phyloP scores from a whole-genome alignment of 1,140 invertebrate genomes.

The Acyrthosiphon pisum region DNA sequence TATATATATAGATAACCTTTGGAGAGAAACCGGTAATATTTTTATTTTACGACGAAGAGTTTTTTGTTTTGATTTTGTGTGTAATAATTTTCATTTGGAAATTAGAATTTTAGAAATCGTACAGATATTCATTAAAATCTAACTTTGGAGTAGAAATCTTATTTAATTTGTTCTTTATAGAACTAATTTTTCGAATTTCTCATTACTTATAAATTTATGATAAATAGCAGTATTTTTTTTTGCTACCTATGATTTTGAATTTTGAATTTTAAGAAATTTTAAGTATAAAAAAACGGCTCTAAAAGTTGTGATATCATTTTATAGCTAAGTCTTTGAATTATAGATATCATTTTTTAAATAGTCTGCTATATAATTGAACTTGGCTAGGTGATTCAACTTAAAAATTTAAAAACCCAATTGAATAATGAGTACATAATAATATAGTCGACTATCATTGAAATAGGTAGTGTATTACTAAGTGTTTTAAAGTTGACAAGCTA shows the following conservation, averaged over 20 bases:
- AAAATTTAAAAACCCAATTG: too few species aligned
- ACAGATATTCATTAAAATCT: neutral
- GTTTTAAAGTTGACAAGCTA: too few species aligned
- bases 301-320: too few species aligned
- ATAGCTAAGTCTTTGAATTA: too few species aligned
- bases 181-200: neutral
- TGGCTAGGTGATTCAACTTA: too few species aligned
- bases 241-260: neutral
- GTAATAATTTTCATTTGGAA: neutral
- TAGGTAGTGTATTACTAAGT: too few species aligned
- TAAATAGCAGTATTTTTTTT: neutral
- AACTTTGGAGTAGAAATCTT: neutral
- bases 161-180: neutral
- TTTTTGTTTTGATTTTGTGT: neutral
- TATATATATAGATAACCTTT: too few species aligned
- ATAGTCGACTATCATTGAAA: too few species aligned
- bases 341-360: too few species aligned
- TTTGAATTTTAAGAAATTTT: neutral
- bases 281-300: too few species aligned
- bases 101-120: neutral
- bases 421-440: too few species aligned
- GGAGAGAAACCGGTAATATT: neutral
- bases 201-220: neutral
- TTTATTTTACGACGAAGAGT: neutral
- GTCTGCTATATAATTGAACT: too few species aligned